Conservation (phyloP, 2,888 invertebrate species). For the Cyclophora punctaria region DNA sequence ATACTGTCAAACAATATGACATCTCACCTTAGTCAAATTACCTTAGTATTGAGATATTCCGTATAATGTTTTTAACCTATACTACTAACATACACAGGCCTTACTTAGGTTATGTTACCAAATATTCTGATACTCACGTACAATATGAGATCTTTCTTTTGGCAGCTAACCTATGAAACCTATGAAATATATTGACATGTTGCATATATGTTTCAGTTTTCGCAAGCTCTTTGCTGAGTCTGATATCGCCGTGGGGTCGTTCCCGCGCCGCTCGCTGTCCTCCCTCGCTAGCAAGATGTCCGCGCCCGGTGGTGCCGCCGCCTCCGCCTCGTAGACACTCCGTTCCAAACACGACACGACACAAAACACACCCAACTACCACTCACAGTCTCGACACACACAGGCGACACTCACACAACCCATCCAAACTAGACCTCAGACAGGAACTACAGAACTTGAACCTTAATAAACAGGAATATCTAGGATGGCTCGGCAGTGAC, state of each 20-base stretch:
- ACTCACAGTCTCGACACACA: conserved; percentile 23
- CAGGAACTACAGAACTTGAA: conserved; percentile 53
- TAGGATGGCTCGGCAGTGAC: conserved; percentile 52
- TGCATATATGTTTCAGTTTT: conserved; percentile 76
- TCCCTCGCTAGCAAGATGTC: conserved; percentile 85
- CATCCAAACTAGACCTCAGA: conserved; percentile 46
- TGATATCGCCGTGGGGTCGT: conserved; percentile 80
- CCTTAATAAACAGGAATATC: conserved; percentile 45
- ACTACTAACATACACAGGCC: background rate
- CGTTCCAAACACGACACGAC: conserved; percentile 19
- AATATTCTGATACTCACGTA: no score
- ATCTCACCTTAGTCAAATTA: no score
- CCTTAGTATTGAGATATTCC: no score
- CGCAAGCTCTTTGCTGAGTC: conserved; percentile 91
- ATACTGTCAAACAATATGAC: no score
- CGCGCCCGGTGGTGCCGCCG: conserved; percentile 54
- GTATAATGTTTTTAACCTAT: conserved; percentile 24
- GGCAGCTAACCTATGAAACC: no score
- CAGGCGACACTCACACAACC: conserved; percentile 34
- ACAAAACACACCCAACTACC: conserved; percentile 20
- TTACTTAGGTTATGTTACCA: no score
- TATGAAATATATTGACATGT: no score
- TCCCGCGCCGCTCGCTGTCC: conserved; percentile 87
- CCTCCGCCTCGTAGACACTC: conserved; percentile 64
- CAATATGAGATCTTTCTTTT: no score